Conservation (phyloP, 23 tunicate species). For the Clavelina lepadiformis region DNA sequence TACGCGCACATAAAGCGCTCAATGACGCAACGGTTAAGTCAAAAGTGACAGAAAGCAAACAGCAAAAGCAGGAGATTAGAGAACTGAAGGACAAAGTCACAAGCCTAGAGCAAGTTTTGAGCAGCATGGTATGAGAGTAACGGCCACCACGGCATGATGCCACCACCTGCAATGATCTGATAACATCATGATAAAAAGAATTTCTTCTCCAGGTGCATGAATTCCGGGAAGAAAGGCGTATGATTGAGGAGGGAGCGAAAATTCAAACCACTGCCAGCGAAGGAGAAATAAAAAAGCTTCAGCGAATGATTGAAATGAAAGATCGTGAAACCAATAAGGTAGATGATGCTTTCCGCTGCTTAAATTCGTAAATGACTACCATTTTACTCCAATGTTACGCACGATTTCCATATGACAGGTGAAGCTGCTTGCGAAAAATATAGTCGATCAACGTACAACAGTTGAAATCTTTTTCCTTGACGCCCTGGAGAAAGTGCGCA, state of each 20-base stretch:
- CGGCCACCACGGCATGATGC: too few species aligned
- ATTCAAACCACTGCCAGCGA: slow-evolving; percentile 43
- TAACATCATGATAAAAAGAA: neutral
- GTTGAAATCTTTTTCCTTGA: slow-evolving; percentile 80
- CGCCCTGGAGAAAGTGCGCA: slow-evolving; percentile 86
- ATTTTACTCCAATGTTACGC: too few species aligned
- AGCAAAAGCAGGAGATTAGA: slow-evolving; percentile 65
- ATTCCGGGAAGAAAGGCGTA: slow-evolving; percentile 57
- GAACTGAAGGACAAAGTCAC: slow-evolving; percentile 52
- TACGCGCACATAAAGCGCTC: slow-evolving; percentile 50
- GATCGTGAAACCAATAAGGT: slow-evolving; percentile 76
- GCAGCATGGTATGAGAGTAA: slow-evolving; percentile 60
- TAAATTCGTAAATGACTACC: neutral
- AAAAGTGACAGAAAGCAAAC: slow-evolving; percentile 78
- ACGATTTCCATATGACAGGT: slow-evolving; percentile 25
- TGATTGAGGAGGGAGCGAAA: slow-evolving; percentile 28
- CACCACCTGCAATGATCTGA: neutral
- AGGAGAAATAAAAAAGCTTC: slow-evolving; percentile 50
- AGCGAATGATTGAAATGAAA: slow-evolving; percentile 54
- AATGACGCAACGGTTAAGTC: slow-evolving; percentile 68
- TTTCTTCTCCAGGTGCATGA: slow-evolving; percentile 59
- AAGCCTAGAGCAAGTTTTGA: slow-evolving; percentile 50
- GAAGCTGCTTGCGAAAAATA: slow-evolving; percentile 63
- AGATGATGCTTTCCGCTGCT: neutral
- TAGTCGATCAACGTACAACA: slow-evolving; percentile 80